Base-by-base conservation (phyloP, 1,140 invertebrate genomes). In the Drosophila cardini region DNA sequence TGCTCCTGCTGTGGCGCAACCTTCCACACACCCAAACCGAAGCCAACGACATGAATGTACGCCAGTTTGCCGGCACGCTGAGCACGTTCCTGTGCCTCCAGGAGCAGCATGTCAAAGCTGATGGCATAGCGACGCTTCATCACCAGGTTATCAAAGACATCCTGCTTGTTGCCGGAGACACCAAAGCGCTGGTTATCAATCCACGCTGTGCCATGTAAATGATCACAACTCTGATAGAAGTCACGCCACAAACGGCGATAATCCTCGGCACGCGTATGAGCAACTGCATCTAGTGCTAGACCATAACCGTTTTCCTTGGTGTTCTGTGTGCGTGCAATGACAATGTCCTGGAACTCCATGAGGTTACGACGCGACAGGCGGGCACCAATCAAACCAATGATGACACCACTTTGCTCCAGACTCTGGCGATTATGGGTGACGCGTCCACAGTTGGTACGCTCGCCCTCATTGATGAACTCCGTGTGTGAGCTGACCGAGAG, bases 401-500 rank as follows among this genome's bases (percentile, higher is more conserved):
- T 82, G 7, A 92, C 74, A n/a, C 91, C 92, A 1, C 40, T 62
- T 0, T 58, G 64, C 76, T 92, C 80, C 4, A 92, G 55, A 1
- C 69, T 78, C 0, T 42, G 58, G 26, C 71, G 60, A 43, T 75
- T 40, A 4, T 1, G 40, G 0, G 84, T 69, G 0, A 93, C 87
- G 2, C 93, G 82, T 2, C 94, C 95, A 56, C 84, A 84, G 76
- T 95, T 95, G 9, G 93, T 90, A n/a, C 95, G 92, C 11, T 92
- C 91, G 3, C 95, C 95, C 76, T 95, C 93, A 68, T 95, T 95
- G 53, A 95, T 93, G 73, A 95, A 95, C 76, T 94, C 94, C 2
- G 94, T 94, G 60, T 93, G 92, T 0, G 94, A 95, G 5, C 94
- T 95, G 7, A 95, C 91, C 13, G 93, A 93, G 13, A 95, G 92